Evolutionary conservation across 1,140 invertebrate genomes (phyloP).

Genomic region (Bombus impatiens): DNA sequence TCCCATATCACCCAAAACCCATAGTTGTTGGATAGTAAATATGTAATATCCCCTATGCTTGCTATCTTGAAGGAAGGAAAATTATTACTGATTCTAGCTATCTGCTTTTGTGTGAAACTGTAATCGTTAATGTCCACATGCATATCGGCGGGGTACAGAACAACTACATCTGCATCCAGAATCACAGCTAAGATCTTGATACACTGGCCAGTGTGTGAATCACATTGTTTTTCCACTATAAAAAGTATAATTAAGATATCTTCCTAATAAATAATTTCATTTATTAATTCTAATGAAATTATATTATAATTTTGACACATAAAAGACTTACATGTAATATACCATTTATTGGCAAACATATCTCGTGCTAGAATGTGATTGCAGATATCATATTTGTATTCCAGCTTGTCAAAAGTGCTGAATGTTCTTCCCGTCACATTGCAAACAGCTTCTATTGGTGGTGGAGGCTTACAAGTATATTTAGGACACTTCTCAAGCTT

Average conservation of each 20-base stretch:
- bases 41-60: slow-evolving; percentile 86
- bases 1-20: slow-evolving; percentile 89
- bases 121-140: slow-evolving; percentile 87
- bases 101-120: slow-evolving; percentile 86
- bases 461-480: slow-evolving; percentile 85
- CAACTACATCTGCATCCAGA: slow-evolving; percentile 83
- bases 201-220: slow-evolving; percentile 80
- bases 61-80: slow-evolving; percentile 86
- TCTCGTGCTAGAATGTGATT: slow-evolving; percentile 90
- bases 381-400: slow-evolving; percentile 91
- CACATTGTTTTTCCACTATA: slow-evolving; percentile 87
- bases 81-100: slow-evolving; percentile 86
- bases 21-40: slow-evolving; percentile 87
- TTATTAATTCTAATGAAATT: too few relatives aligned
- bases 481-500: slow-evolving; percentile 77
- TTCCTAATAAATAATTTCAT: neutral
- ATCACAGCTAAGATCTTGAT: slow-evolving; percentile 84
- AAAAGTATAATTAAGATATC: slow-evolving; percentile 30
- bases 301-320: neutral
- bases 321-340: slow-evolving; percentile 63
- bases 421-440: slow-evolving; percentile 89
- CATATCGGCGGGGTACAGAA: slow-evolving; percentile 86
- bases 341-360: slow-evolving; percentile 74
- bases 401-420: slow-evolving; percentile 89
- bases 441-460: slow-evolving; percentile 85